Conservation (phyloP, 2,888 invertebrate genomes). For the Ectropis crepuscularia region DNA sequence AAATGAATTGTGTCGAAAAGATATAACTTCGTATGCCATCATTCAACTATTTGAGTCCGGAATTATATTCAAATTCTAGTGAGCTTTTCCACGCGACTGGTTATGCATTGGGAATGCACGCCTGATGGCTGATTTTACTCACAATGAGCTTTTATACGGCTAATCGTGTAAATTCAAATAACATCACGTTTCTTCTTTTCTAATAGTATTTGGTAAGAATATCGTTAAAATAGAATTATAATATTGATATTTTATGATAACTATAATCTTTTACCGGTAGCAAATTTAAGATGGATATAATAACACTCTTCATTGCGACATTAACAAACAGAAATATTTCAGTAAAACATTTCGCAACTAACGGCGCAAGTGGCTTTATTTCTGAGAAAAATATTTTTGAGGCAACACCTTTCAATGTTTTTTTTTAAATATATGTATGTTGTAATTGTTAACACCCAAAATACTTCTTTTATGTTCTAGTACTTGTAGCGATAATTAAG, state of each 20-base stretch:
- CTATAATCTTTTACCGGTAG: too few species aligned
- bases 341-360: too few species aligned
- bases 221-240: conserved; percentile 1
- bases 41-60: conserved; percentile 17
- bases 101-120: conserved; percentile 31
- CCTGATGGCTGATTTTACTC: conserved; percentile 35
- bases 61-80: conserved; percentile 25
- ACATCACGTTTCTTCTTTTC: conserved; percentile 42
- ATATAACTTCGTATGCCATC: conserved; percentile 21
- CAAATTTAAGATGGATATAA: too few species aligned
- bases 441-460: too few species aligned
- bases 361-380: too few species aligned
- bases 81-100: conserved; percentile 22
- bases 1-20: conserved; percentile 18
- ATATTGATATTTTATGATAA: neutral
- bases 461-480: too few species aligned
- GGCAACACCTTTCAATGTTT: too few species aligned
- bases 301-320: too few species aligned
- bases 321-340: too few species aligned
- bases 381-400: too few species aligned
- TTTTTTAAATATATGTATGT: too few species aligned
- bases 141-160: conserved; percentile 33
- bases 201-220: conserved; percentile 24
- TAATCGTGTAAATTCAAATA: conserved; percentile 52
- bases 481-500: too few species aligned